A percentile compares a stretch with the other conserved stretches of the same genome.
phyloP scores from a whole-genome alignment of 2,888 invertebrate species.

The Patella caerulea region DNA sequence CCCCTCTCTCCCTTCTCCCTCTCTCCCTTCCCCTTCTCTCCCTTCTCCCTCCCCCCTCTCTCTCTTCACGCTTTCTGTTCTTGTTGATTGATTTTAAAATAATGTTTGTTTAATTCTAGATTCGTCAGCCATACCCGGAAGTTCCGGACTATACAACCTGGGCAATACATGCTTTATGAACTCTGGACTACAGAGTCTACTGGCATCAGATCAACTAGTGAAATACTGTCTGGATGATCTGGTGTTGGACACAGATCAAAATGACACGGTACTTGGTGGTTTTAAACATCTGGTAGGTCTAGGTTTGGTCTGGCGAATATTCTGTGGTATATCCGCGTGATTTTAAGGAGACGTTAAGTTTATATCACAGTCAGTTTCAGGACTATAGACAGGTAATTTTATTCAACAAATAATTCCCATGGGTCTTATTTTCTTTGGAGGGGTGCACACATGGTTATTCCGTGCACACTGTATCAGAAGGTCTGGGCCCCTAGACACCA shows the following conservation, averaged over 20 bases:
- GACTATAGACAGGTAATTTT: slow-evolving; percentile 76
- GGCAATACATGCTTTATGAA: slow-evolving; percentile 94
- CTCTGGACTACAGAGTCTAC: slow-evolving; percentile 86
- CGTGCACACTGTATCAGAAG: too few relatives aligned
- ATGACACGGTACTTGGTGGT: slow-evolving; percentile 73
- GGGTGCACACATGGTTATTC: too few relatives aligned
- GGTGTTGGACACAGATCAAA: slow-evolving; percentile 35
- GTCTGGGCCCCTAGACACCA: too few relatives aligned
- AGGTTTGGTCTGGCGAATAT: slow-evolving; percentile 77
- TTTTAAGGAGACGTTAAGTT: slow-evolving; percentile 77
- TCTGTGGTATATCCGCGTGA: slow-evolving; percentile 75
- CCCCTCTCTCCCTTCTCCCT: slow-evolving; percentile 7
- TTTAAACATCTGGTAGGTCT: slow-evolving; percentile 75
- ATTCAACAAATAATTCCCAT: too few relatives aligned
- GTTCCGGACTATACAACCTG: slow-evolving; percentile 83
- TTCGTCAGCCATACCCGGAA: slow-evolving; percentile 69
- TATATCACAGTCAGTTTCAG: slow-evolving; percentile 77
- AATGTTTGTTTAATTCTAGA: slow-evolving; percentile 42
- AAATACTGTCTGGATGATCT: slow-evolving; percentile 73
- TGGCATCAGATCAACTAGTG: slow-evolving; percentile 78
- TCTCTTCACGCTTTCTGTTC: too few relatives aligned
- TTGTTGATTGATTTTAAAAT: neutral
- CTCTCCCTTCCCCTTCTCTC: slow-evolving; percentile 18
- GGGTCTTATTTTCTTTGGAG: too few relatives aligned
- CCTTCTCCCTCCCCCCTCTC: neutral